Evolutionary conservation across 2,888 invertebrate genomes (phyloP), one percentile per base, ranked within the genome.

Genomic region (Augochlorella aurata): DNA sequence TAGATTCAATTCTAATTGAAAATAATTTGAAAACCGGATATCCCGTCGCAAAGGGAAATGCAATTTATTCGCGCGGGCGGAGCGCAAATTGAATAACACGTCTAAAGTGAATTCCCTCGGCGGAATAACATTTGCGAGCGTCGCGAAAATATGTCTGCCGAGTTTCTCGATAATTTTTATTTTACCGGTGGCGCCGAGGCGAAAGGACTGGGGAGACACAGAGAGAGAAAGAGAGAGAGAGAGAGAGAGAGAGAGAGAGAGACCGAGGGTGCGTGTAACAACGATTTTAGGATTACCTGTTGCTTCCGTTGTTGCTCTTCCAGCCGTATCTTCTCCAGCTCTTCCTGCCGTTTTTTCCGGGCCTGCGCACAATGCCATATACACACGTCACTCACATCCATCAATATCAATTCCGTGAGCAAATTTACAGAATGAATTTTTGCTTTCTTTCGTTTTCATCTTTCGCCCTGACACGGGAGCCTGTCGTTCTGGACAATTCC

Each of bases 221-320:
- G 74, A 71, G 68, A 54, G 2, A 29, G 29, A 29, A 2, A 29
- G 29, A 29, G 29, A 29, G 29, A 29, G 29, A 29, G 2, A 29
- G 29, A 29, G 29, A 29, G 29, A 29, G 29, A 29, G 29, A 29
- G 29, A 29, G 29, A 29, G 2, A 29, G 29, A 73, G 24, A 58
- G 58, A 61, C 18, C 65, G 61, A 16, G 45, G 74, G 73, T 66
- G 70, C 70, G 72, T 76, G 73, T 83, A 82, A 75, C 69, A 87
- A 83, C 83, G 75, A 85, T 81, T 87, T 83, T 85, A 78, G 81
- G 81, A 88, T 88, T 94, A 98, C 98, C 97, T 98, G 97, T 94
- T 97, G 97, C 93, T 97, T 97, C 90, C 97, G 96, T 88, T 96
- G 95, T 90, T 97, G 97, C 87, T 98, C 98, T 94, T 97, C 97